phyloP scores from a whole-genome alignment of 2,888 invertebrate species.

The Epinotia demarniana region DNA sequence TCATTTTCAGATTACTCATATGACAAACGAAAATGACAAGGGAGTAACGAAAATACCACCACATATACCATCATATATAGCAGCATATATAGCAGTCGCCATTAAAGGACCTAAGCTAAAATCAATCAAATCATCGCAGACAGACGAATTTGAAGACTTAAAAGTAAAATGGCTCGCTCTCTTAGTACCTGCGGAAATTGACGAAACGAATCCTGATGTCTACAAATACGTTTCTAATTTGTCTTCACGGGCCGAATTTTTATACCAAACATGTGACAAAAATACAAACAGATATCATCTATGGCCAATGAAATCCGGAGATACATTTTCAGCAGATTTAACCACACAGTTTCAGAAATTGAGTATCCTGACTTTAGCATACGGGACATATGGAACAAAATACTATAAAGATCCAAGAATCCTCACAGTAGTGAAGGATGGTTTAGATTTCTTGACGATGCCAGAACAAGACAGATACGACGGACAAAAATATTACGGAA shows the following conservation, averaged over 20 bases:
- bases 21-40: no score
- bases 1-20: no score
- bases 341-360: background rate
- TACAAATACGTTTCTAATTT: background rate
- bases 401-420: background rate
- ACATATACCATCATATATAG: no score
- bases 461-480: background rate
- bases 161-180: background rate
- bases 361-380: slow-evolving; percentile 6
- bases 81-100: no score
- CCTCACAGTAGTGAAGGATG: background rate
- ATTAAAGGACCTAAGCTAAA: background rate
- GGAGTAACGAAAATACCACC: no score
- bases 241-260: background rate
- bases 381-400: slow-evolving; percentile 5
- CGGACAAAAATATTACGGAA: background rate
- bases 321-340: background rate
- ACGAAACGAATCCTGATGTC: background rate
- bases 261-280: slow-evolving; percentile 1
- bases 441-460: slow-evolving; percentile 1
- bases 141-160: background rate
- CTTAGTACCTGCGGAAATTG: background rate
- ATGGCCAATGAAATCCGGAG: background rate
- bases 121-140: background rate
- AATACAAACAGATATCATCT: background rate